Percentiles rank a stretch among this genome's conserved stretches.
phyloP scores from a whole-genome alignment of 2,113 vertebrate genomes.

The Corydoras sp. region DNA sequence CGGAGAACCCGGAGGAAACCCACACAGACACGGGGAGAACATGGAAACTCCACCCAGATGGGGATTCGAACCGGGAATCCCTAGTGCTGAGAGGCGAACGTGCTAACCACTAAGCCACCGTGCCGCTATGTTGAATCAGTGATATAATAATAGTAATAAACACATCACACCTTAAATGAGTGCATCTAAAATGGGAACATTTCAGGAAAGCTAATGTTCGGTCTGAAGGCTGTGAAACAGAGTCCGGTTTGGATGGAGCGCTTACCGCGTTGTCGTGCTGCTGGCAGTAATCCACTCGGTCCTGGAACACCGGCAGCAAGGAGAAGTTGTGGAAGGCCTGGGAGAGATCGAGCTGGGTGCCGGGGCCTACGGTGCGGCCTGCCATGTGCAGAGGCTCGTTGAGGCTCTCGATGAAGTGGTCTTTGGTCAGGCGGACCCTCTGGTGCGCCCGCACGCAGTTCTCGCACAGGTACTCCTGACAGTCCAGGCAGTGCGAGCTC shows the following conservation, averaged over 20 bases:
- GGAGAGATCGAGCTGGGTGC: conserved; percentile 53
- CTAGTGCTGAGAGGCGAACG: too few species aligned
- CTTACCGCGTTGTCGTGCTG: conserved; percentile 70
- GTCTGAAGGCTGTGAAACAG: too few species aligned
- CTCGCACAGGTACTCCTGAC: conserved; percentile 81
- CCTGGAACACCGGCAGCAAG: conserved; percentile 72
- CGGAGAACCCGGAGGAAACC: too few species aligned
- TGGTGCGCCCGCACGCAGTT: conserved; percentile 81
- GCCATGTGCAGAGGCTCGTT: conserved; percentile 51
- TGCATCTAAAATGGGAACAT: too few species aligned
- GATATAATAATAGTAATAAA: too few species aligned
- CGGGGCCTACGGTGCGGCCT: conserved; percentile 35
- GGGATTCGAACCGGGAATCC: too few species aligned
- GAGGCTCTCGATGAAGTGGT: conserved; percentile 80
- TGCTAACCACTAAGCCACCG: too few species aligned
- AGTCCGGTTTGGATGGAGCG: background rate
- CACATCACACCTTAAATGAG: too few species aligned
- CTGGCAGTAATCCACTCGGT: conserved; percentile 68
- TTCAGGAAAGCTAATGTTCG: too few species aligned
- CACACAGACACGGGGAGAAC: too few species aligned
- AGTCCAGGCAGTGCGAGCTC: conserved; percentile 79
- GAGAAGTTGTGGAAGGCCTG: conserved; percentile 69
- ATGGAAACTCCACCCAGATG: too few species aligned
- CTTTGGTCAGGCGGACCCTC: conserved; percentile 81
- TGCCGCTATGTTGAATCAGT: too few species aligned